These are phyloP conservation scores for Pterocles gutturalis DNA, from an alignment of 2,113 vertebrate genomes.

Conservation along the genomic window DNA sequence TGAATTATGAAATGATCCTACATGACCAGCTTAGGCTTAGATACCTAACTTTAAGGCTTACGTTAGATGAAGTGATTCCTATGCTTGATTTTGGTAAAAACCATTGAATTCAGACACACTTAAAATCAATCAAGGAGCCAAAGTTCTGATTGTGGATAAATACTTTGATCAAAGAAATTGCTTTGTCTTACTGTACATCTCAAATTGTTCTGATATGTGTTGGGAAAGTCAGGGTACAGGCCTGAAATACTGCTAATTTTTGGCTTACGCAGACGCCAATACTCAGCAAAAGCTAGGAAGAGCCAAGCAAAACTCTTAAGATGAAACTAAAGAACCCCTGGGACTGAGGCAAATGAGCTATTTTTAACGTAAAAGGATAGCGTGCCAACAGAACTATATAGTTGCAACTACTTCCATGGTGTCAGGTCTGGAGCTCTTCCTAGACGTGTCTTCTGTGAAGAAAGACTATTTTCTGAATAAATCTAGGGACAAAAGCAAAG, in stretches of 20 bases:
- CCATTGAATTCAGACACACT: neutral
- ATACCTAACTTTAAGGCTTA: neutral
- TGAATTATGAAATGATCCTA: neutral
- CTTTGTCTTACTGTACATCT: neutral
- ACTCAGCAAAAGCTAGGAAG: neutral
- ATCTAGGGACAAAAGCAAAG: neutral
- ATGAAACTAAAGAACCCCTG: conserved; percentile 5
- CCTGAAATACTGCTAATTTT: conserved; percentile 40
- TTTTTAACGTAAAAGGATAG: conserved; percentile 30
- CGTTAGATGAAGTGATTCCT: neutral
- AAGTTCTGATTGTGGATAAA: neutral
- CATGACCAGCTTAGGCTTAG: neutral
- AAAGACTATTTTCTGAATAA: neutral
- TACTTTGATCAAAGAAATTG: neutral
- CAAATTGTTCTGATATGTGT: neutral
- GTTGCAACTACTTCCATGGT: conserved; percentile 16
- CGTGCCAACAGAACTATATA: conserved; percentile 18
- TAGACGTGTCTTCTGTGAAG: neutral
- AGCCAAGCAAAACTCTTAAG: conserved; percentile 17
- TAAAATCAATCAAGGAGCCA: neutral
- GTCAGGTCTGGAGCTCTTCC: conserved; percentile 34
- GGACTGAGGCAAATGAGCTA: neutral
- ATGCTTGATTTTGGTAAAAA: conserved; percentile 44
- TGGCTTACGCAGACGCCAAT: neutral
- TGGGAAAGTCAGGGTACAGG: conserved; percentile 46